Evolutionary conservation across 2,113 vertebrate species (phyloP), one percentile per base, ranked within the genome.

Genomic region (Myrmophylax atrothorax): DNA sequence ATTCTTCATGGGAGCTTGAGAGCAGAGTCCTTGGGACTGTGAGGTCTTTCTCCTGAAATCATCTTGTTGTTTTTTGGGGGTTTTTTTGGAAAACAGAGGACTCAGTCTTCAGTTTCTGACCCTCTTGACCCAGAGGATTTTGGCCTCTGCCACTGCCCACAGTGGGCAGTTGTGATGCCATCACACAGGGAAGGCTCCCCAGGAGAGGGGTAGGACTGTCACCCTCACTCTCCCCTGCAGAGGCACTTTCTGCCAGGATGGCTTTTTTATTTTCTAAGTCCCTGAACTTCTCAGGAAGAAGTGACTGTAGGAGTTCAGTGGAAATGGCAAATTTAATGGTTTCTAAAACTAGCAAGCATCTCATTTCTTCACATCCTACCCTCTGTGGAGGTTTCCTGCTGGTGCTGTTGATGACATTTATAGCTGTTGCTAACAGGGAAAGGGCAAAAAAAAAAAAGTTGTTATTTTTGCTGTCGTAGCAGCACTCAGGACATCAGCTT

Each of bases 281-380:
- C 73, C 53, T 86, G 69, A 93, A 90, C 87, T 96, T 90, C 15
- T 50, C 83, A 77, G 93, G 64, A 72, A 95, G 88, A 78, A 90
- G 37, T 52, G 66, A 81, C 90, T 90, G 93, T 92, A 90, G 94
- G 96, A 94, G 90, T 95, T 94, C 92, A 84, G 92, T 96, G 92
- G 96, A 97, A 97, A 92, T 96, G 93, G 88, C 94, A 95, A 96
- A 92, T 84, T 86, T 94, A 96, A 96, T 94, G 83, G 92, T 87
- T 96, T 94, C 96, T 96, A 95, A 97, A 97, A 96, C 92, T 67
- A 85, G 93, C 85, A 81, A 84, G 88, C 44, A 11, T 94, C 92
- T 94, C 85, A 90, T 93, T 94, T 86, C 88, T 95, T 95, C 92
- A 92, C 94, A 93, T 96, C 96, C 96, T 92, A 94, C 93, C 93